Percentiles rank a stretch among this genome's conserved stretches.
Evolutionary conservation across 53 echinoderm and acorn worm species (phyloP).

Genomic region (Mesocentrotus franciscanus): DNA sequence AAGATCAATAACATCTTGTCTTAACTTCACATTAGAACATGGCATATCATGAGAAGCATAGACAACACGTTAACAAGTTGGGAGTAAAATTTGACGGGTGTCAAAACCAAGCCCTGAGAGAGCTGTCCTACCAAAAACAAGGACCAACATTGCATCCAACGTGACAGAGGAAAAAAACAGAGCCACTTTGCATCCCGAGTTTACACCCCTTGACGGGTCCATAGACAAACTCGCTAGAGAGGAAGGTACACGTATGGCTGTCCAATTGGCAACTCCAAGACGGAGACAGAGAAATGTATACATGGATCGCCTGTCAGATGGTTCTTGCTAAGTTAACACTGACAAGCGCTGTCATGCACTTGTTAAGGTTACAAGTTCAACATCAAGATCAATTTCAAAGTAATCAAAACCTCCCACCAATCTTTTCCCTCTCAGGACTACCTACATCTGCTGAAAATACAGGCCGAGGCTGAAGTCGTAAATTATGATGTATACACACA

Average conservation of each 20-base stretch:
- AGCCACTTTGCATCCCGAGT: not conserved
- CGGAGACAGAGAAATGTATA: not conserved
- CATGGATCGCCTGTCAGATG: not conserved
- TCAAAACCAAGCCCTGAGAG: not conserved
- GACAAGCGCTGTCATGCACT: slow-evolving; percentile 57
- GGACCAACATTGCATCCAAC: not conserved
- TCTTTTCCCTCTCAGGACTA: not conserved
- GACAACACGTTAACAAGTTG: not conserved
- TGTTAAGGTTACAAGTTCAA: slow-evolving; percentile 67
- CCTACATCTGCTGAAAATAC: slow-evolving; percentile 3
- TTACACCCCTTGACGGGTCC: slow-evolving; percentile 26
- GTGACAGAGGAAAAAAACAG: slow-evolving; percentile 5
- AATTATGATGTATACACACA: not conserved
- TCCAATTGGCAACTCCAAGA: slow-evolving; percentile 11
- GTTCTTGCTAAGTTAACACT: not conserved
- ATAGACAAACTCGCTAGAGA: not conserved
- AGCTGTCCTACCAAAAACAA: not conserved
- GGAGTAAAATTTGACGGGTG: not conserved
- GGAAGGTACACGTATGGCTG: not conserved
- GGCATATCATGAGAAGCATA: not conserved
- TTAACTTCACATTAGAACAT: not conserved
- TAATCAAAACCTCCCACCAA: slow-evolving; percentile 44
- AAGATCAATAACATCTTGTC: not conserved
- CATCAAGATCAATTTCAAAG: slow-evolving; percentile 59
- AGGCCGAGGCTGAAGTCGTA: not conserved